A percentile compares a stretch with the other conserved stretches of the same genome.
Conservation (phyloP, 1,140 invertebrate genomes). For the Brachionus manjavacas region DNA sequence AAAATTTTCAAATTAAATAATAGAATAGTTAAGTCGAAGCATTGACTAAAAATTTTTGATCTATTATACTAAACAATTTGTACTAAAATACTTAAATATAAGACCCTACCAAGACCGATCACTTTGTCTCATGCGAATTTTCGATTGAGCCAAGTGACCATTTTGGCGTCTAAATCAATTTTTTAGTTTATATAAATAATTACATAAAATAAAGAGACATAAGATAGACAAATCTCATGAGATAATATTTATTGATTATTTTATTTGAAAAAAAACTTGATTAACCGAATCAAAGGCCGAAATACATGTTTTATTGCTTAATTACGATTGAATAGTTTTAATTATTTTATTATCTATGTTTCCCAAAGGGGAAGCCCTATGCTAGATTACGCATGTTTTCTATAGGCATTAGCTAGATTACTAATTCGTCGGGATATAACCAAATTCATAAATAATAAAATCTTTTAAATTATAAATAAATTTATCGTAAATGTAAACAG, state of each 20-base stretch:
- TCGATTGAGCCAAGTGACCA: neutral
- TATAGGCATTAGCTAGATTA: neutral
- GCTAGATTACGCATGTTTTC: neutral
- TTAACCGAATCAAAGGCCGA: neutral
- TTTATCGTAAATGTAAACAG: neutral
- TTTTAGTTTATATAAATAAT: neutral
- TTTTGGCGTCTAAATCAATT: neutral
- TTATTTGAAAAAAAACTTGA: neutral
- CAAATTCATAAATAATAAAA: neutral
- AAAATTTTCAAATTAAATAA: constrained; percentile 1
- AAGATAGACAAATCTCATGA: neutral
- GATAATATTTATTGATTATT: constrained; percentile 1
- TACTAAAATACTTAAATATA: neutral
- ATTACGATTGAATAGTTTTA: neutral
- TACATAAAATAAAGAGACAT: neutral
- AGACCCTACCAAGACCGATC: neutral
- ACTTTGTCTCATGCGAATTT: neutral
- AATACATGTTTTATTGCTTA: neutral
- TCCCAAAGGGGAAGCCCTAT: neutral
- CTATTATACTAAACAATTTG: neutral
- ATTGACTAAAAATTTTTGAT: neutral
- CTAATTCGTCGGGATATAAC: neutral
- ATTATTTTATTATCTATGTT: neutral
- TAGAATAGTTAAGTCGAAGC: neutral
- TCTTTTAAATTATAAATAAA: neutral